These are phyloP conservation scores for Bombyx mandarina DNA, from an alignment of 1,140 invertebrate genomes.

Conservation along the genomic window DNA sequence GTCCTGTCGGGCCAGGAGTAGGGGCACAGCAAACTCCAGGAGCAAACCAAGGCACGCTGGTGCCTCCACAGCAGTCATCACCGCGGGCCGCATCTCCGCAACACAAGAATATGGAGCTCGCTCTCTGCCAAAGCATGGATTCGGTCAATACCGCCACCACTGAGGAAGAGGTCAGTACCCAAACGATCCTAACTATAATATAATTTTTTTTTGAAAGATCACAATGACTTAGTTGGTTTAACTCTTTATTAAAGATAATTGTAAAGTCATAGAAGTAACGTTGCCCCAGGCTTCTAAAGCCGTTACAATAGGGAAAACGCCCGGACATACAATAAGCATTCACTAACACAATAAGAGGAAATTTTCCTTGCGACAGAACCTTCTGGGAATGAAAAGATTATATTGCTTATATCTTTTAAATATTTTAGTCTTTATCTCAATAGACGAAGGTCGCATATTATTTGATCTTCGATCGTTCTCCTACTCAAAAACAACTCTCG, in stretches of 20 bases:
- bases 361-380: constrained; percentile 41
- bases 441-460: constrained; percentile 12
- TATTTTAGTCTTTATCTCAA: constrained; percentile 29
- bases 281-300: constrained; percentile 18
- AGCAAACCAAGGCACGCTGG: constrained; percentile 47
- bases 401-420: constrained; percentile 21
- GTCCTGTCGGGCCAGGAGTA: constrained; percentile 31
- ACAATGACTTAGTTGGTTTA: constrained; percentile 36
- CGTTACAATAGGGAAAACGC: constrained; percentile 48
- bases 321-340: constrained; percentile 55
- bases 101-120: constrained; percentile 68
- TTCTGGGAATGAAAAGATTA: constrained; percentile 36
- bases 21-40: constrained; percentile 40
- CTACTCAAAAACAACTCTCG: constrained; percentile 18
- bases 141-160: constrained; percentile 91
- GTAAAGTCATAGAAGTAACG: constrained; percentile 39
- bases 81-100: constrained; percentile 51
- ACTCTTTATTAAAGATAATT: constrained; percentile 51
- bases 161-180: constrained; percentile 87
- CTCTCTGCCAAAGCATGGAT: constrained; percentile 88
- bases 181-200: constrained; percentile 22
- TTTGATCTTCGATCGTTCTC: no score
- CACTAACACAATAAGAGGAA: constrained; percentile 59
- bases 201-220: constrained; percentile 23
- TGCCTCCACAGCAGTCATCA: constrained; percentile 55